Evolutionary conservation across 2,797 vertebrate genomes (phyloP).

Genomic region (Cercopithecus neglectus): DNA sequence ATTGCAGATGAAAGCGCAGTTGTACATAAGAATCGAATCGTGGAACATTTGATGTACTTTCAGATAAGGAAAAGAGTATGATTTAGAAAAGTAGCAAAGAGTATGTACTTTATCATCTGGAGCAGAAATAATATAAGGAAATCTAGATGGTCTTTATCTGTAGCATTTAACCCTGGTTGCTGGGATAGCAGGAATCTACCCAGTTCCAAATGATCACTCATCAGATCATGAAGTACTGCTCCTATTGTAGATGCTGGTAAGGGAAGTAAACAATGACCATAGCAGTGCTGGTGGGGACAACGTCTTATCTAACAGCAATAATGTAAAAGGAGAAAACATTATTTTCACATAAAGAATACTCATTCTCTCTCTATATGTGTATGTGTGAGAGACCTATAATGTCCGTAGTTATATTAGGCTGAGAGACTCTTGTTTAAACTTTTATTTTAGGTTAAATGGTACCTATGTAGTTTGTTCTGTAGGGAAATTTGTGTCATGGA

Average conservation of each 20-base stretch:
- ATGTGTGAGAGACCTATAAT: not conserved
- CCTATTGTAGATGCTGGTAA: not conserved
- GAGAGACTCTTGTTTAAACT: not conserved
- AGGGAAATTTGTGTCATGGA: too few species aligned
- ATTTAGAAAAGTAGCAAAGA: not conserved
- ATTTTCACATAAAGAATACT: not conserved
- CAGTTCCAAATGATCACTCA: not conserved
- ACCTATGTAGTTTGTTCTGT: too few species aligned
- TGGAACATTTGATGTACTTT: not conserved
- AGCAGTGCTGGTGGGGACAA: not conserved
- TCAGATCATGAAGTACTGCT: not conserved
- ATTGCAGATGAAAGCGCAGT: not conserved
- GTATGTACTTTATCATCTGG: not conserved
- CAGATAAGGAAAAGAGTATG: not conserved
- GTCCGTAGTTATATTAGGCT: not conserved
- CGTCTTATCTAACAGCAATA: not conserved
- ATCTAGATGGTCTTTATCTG: not conserved
- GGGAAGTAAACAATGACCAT: not conserved
- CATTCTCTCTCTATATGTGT: not conserved
- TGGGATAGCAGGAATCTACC: not conserved
- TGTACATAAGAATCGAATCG: not conserved
- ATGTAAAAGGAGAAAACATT: not conserved
- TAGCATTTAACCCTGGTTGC: not conserved
- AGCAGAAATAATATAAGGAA: not conserved
- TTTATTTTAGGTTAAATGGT: too few species aligned